Evolutionary conservation across 2,113 vertebrate species (phyloP).

Genomic region (Melanerpes formicivorus): DNA sequence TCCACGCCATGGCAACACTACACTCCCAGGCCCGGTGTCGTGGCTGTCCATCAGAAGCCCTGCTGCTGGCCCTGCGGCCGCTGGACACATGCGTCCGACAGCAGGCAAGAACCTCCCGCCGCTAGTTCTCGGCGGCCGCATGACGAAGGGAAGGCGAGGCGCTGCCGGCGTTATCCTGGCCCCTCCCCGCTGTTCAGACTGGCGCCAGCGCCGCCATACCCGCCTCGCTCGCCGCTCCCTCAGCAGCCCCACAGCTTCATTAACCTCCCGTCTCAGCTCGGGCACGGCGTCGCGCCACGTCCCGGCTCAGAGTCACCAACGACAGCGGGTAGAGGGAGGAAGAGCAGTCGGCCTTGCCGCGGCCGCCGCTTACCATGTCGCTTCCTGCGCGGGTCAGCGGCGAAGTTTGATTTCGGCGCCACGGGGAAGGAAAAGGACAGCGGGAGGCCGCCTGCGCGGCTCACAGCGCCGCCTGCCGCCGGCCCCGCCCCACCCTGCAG

Average conservation of each 20-base stretch:
- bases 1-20: not conserved
- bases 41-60: too few species aligned
- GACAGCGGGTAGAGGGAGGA: accelerated
- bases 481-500: not conserved
- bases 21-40: too few species aligned
- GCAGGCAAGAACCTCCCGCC: not conserved
- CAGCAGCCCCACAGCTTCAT: not conserved
- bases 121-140: not conserved
- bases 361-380: slow-evolving; percentile 69
- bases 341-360: not conserved
- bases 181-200: not conserved
- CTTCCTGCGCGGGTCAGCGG: not conserved
- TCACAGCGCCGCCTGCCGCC: not conserved
- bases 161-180: not conserved
- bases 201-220: not conserved
- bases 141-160: not conserved
- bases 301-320: too few species aligned
- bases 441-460: not conserved
- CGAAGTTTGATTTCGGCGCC: slow-evolving; percentile 63
- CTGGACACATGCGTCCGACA: not conserved
- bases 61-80: not conserved
- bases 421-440: not conserved
- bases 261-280: too few species aligned
- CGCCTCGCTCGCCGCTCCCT: slow-evolving; percentile 9
- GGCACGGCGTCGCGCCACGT: not conserved